Base-by-base conservation (phyloP, 2,888 invertebrate genomes). In the Dicyrtoma fusca region DNA sequence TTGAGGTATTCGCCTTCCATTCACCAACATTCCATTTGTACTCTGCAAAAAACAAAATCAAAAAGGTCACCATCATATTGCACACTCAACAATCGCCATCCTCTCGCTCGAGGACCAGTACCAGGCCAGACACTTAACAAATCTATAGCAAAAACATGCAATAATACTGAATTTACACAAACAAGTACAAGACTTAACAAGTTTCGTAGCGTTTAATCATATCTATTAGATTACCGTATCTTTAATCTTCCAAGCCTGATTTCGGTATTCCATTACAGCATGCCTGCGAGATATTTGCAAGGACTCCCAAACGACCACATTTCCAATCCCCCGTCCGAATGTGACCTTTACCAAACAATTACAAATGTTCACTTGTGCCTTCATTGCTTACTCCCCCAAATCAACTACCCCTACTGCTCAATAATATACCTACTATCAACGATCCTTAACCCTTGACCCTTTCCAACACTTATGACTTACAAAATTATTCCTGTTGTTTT, bases 11-110 rank as follows among this genome's bases (percentile, higher is more conserved):
- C 66, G 70, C 1, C n/a, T 47, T 1, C 70, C 68, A 55, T 78
- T 77, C 0, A 79, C 69, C 26, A 74, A 51, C 11, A 79, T 44
- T 11, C 79, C 79, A 73, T 79, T 79, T 73, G 79, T 77, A 74
- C 79, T 79, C 79, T 79, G 42, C 8, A 69, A 23, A 21, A 45
- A 45, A 55, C 17, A n/a, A n/a, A n/a, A 21, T 23, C 10, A 21
- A 65, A 45, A 45, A 11, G 45, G 45, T 45, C 53, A 25, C 21
- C 13, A 11, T 25, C 23, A 21, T 61, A 26, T 21, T 8, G 10
- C 61, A 26, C 23, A 21, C 8, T 11, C 14, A 44, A 44, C 45
- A 44, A 44, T 44, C 14, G 14, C 8, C 14, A 44, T 14, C 8
- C 53, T 17, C 53, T 11, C 17, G 8, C n/a, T n/a, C n/a, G 8